Evolutionary conservation across 2,113 vertebrate genomes (phyloP).

Genomic region (Cricetomys ansorgei): DNA sequence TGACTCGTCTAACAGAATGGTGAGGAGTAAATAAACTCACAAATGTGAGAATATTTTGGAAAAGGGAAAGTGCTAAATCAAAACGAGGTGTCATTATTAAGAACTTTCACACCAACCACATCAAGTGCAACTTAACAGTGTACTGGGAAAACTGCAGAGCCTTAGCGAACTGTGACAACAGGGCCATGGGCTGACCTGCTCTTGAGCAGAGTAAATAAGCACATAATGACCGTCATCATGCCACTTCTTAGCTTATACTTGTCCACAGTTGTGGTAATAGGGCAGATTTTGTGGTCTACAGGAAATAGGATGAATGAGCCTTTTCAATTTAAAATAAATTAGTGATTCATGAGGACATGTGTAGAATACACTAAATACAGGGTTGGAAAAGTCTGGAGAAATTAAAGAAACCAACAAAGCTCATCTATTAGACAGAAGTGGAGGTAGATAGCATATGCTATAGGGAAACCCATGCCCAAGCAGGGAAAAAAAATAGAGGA

Average conservation of each 20-base stretch:
- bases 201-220: neutral
- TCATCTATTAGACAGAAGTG: neutral
- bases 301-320: neutral
- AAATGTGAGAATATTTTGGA: slow-evolving; percentile 51
- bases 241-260: neutral
- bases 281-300: neutral
- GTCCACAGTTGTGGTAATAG: neutral
- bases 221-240: neutral
- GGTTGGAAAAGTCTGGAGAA: neutral
- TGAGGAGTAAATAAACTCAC: neutral
- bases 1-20: neutral
- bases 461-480: neutral
- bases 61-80: slow-evolving; percentile 34
- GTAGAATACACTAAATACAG: neutral
- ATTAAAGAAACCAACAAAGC: neutral
- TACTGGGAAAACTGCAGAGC: neutral
- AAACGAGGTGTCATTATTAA: slow-evolving; percentile 46
- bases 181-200: neutral
- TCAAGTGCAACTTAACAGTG: neutral
- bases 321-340: slow-evolving; percentile 29
- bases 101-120: slow-evolving; percentile 49
- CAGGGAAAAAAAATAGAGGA: slow-evolving; percentile 30
- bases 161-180: neutral
- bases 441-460: neutral
- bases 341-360: neutral